Evolutionary conservation across 2,797 vertebrate species (phyloP).

Genomic region (Lagothrix lagotricha): DNA sequence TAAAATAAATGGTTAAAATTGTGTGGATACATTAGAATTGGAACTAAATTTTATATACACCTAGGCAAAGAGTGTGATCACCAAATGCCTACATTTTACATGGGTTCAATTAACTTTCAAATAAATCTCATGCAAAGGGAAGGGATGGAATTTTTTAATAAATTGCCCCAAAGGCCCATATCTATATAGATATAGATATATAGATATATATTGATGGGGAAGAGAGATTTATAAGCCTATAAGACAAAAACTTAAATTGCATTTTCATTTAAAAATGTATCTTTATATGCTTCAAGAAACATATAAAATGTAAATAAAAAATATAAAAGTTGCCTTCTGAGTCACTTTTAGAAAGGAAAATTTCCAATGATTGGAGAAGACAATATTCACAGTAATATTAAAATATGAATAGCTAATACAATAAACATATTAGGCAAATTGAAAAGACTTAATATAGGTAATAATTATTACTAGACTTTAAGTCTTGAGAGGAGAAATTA

Average conservation of each 20-base stretch:
- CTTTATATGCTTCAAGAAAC: neutral
- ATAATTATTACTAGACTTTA: neutral
- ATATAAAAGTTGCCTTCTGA: neutral
- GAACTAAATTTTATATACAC: neutral
- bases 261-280: neutral
- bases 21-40: neutral
- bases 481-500: neutral
- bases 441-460: neutral
- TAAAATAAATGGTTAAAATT: slow-evolving; percentile 45
- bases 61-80: neutral
- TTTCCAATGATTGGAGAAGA: neutral
- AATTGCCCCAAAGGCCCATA: neutral
- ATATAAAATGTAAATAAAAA: neutral
- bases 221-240: neutral
- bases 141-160: neutral
- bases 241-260: neutral
- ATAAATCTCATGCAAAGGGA: neutral
- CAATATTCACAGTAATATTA: neutral
- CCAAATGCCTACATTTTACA: slow-evolving; percentile 5
- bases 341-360: neutral
- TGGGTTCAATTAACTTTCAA: slow-evolving; percentile 12
- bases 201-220: neutral
- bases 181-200: too few species aligned
- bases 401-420: neutral
- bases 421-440: neutral